A percentile compares a stretch with the other conserved stretches of the same genome.
phyloP scores from a whole-genome alignment of 2,888 invertebrate species.

The Ochlodes sylvanus region DNA sequence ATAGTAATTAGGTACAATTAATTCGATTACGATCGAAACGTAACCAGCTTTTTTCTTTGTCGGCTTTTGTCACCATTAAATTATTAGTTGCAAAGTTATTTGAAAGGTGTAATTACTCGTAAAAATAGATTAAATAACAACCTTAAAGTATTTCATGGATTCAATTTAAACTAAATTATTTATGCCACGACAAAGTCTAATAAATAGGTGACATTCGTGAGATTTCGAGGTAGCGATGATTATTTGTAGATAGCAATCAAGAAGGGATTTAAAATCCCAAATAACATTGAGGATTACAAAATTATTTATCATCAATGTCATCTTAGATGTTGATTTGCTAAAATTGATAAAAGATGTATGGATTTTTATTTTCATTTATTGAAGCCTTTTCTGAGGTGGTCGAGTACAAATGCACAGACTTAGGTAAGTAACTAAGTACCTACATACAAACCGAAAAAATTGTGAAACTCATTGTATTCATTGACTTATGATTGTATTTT shows the following conservation, averaged over 20 bases:
- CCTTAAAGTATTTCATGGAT: background rate
- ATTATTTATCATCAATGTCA: slow-evolving; percentile 9
- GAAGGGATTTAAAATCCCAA: slow-evolving; percentile 7
- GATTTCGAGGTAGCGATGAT: background rate
- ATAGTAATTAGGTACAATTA: slow-evolving; percentile 6
- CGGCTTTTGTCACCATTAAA: background rate
- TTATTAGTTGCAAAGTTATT: background rate
- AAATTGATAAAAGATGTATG: background rate
- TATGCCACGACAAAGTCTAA: too few species aligned
- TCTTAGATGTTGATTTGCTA: slow-evolving; percentile 12
- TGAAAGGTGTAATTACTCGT: background rate
- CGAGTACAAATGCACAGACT: too few species aligned
- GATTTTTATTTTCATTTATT: too few species aligned
- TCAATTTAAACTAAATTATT: background rate
- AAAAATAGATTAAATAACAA: background rate
- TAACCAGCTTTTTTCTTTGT: background rate
- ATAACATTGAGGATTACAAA: slow-evolving; percentile 9
- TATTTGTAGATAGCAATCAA: slow-evolving; percentile 18
- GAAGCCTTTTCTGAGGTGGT: too few species aligned
- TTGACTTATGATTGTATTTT: too few species aligned
- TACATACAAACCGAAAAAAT: too few species aligned
- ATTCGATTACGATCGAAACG: background rate
- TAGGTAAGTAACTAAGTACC: too few species aligned
- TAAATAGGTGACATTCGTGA: background rate
- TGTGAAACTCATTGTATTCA: too few species aligned